Conservation (phyloP, 2,113 vertebrate genomes). For the Malaclemys terrapin region DNA sequence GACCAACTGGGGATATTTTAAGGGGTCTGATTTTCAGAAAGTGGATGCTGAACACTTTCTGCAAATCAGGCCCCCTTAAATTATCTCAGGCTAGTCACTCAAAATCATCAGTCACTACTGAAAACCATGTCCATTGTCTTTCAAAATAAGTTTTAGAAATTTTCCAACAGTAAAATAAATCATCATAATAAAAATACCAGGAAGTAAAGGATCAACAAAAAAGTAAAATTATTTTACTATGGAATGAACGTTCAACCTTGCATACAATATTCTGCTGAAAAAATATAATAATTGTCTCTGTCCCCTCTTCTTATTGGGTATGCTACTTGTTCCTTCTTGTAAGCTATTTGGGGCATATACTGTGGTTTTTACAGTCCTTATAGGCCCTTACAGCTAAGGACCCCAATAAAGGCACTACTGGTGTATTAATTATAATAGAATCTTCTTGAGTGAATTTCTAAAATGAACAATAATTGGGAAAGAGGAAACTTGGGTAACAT, state of each 20-base stretch:
- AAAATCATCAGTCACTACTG: neutral
- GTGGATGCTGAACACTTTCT: fast-evolving
- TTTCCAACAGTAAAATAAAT: neutral
- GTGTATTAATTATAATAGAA: neutral
- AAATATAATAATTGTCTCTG: neutral
- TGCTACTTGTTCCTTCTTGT: neutral
- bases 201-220: neutral
- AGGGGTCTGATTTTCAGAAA: conserved; percentile 3
- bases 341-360: neutral
- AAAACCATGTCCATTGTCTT: neutral
- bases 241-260: neutral
- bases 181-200: neutral
- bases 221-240: neutral
- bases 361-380: neutral
- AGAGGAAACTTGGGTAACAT: conserved; percentile 14
- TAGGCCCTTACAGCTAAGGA: too few species aligned
- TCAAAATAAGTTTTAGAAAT: neutral
- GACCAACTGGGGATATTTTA: neutral
- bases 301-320: neutral
- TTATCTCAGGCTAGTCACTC: neutral
- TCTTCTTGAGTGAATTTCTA: conserved; percentile 17
- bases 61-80: neutral
- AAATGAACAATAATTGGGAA: conserved; percentile 27
- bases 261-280: neutral
- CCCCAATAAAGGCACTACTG: neutral